phyloP scores from a whole-genome alignment of 2,888 invertebrate species.

The Thymelicus sylvestris region DNA sequence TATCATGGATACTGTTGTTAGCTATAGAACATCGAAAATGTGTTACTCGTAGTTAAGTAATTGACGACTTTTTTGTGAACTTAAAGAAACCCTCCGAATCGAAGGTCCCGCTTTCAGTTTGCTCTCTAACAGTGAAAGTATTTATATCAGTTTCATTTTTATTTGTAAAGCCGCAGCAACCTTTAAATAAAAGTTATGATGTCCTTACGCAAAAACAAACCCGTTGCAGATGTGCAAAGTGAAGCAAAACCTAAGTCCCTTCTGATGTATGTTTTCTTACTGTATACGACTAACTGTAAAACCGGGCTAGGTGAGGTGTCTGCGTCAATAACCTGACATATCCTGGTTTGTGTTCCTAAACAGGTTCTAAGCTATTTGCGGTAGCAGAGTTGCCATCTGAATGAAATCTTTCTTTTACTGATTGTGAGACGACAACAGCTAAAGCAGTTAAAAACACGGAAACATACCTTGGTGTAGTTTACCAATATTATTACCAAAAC shows the following conservation, averaged over 20 bases:
- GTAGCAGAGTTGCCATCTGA: conserved; percentile 29
- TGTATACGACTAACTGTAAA: conserved; percentile 54
- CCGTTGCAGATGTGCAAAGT: conserved; percentile 3
- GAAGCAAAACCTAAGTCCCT: conserved; percentile 11
- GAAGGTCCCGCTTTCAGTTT: not conserved
- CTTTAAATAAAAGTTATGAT: conserved; percentile 10
- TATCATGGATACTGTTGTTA: too few relatives aligned
- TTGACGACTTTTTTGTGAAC: too few relatives aligned
- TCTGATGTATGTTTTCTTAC: conserved; percentile 37
- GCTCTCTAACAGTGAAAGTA: not conserved
- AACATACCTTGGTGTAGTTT: too few relatives aligned
- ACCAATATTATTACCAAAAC: too few relatives aligned
- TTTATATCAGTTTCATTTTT: conserved; percentile 5
- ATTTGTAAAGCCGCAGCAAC: conserved; percentile 20
- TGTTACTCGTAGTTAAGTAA: too few relatives aligned
- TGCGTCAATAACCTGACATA: conserved; percentile 72
- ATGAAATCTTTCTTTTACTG: conserved; percentile 37
- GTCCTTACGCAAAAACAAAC: not conserved
- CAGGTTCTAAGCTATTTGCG: conserved; percentile 44
- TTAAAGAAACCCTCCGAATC: too few relatives aligned
- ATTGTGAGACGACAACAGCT: not conserved
- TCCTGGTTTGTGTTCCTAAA: conserved; percentile 51
- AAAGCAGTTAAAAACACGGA: not conserved
- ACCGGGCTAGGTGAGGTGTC: conserved; percentile 52
- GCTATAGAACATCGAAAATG: too few relatives aligned